phyloP scores from a whole-genome alignment of 2,797 vertebrate species.

The Neosilurus mollespiculum region DNA sequence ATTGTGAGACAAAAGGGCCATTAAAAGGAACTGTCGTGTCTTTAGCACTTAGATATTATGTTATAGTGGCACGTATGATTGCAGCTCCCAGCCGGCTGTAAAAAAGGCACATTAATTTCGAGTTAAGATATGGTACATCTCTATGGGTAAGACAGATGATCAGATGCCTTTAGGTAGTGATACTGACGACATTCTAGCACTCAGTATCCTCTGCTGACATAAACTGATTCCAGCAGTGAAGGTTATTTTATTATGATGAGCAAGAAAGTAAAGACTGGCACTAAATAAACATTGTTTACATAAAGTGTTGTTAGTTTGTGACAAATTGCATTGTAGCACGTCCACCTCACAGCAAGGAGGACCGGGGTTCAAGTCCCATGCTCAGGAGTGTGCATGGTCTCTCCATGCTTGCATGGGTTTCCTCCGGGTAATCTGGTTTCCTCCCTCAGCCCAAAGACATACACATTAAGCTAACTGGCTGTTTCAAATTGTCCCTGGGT shows the following conservation, averaged over 20 bases:
- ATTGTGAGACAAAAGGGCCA: slow-evolving; percentile 52
- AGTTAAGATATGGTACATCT: slow-evolving; percentile 55
- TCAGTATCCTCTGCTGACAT: slow-evolving; percentile 19
- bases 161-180: slow-evolving; percentile 50
- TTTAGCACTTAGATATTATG: slow-evolving; percentile 55
- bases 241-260: slow-evolving; percentile 23
- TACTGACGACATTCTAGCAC: slow-evolving; percentile 25
- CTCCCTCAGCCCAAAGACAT: too few species aligned
- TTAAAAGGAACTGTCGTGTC: slow-evolving; percentile 58
- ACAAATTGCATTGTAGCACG: neutral
- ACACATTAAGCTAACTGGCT: too few species aligned
- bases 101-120: slow-evolving; percentile 55
- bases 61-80: slow-evolving; percentile 58
- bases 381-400: too few species aligned
- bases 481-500: too few species aligned
- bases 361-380: too few species aligned
- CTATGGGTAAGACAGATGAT: slow-evolving; percentile 40
- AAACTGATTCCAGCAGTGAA: slow-evolving; percentile 23
- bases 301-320: neutral
- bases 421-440: too few species aligned
- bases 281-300: neutral
- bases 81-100: slow-evolving; percentile 55
- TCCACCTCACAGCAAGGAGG: too few species aligned
- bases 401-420: too few species aligned
- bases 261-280: slow-evolving; percentile 26